Percentiles rank a stretch among this genome's conserved stretches.
Evolutionary conservation across 1,140 invertebrate species (phyloP).

Genomic region (Temnothorax curvispinosus): DNA sequence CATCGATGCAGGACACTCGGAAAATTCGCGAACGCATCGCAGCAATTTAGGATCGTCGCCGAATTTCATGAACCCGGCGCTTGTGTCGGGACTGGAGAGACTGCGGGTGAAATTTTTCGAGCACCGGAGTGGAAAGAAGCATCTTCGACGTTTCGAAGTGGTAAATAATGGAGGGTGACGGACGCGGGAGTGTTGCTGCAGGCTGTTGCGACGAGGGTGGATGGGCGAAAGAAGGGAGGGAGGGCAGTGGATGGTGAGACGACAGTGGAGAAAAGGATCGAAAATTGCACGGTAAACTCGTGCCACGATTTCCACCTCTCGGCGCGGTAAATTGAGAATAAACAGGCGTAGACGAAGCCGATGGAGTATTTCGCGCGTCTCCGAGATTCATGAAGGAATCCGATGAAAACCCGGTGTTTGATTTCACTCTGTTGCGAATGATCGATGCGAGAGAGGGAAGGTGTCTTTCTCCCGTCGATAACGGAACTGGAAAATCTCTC

Average conservation of each 20-base stretch:
- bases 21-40: conserved; percentile 9
- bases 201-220: conserved; percentile 49
- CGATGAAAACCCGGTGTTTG: conserved; percentile 34
- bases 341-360: conserved; percentile 64
- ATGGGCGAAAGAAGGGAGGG: neutral
- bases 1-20: conserved; percentile 29
- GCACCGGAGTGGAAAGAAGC: conserved; percentile 61
- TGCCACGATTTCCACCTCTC: conserved; percentile 70
- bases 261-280: conserved; percentile 61
- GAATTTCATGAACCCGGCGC: conserved; percentile 40
- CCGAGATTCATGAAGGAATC: conserved; percentile 53
- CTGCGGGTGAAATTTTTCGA: conserved; percentile 66
- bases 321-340: conserved; percentile 75
- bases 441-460: neutral
- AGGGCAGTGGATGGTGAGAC: conserved; percentile 7
- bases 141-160: conserved; percentile 69
- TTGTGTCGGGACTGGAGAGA: conserved; percentile 11
- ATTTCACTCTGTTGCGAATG: conserved; percentile 39
- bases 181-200: conserved; percentile 64
- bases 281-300: conserved; percentile 78
- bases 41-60: conserved; percentile 35
- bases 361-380: conserved; percentile 52
- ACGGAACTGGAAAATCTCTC: neutral
- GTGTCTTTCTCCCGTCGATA: neutral
- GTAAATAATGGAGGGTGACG: conserved; percentile 76